A percentile compares a stretch with the other conserved stretches of the same genome.
Evolutionary conservation across 2,888 invertebrate species (phyloP).

Genomic region (Cynaeus angustus): DNA sequence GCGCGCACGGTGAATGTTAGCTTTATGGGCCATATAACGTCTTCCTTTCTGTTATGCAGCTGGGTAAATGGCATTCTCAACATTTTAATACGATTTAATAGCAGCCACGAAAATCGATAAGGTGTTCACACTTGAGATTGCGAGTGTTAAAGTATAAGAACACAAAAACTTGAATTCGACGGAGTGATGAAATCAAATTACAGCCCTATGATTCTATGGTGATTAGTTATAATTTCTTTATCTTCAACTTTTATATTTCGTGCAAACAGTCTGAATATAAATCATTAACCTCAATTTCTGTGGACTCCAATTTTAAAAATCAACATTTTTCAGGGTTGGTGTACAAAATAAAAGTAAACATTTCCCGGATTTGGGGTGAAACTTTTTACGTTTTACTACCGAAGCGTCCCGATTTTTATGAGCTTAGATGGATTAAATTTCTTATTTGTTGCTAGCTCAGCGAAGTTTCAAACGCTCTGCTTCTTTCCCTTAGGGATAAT

Average conservation of each 20-base stretch:
- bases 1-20: slow-evolving; percentile 65
- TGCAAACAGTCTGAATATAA: too few species aligned
- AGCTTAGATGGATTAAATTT: slow-evolving; percentile 37
- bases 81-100: slow-evolving; percentile 66
- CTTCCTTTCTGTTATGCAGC: slow-evolving; percentile 62
- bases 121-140: slow-evolving; percentile 22
- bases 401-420: slow-evolving; percentile 35
- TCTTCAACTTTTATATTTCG: too few species aligned
- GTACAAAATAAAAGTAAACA: slow-evolving; percentile 14
- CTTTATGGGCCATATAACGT: slow-evolving; percentile 68
- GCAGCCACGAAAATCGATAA: slow-evolving; percentile 61
- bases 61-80: slow-evolving; percentile 63
- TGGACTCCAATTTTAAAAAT: background rate
- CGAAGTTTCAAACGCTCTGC: slow-evolving; percentile 9
- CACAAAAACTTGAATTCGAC: background rate
- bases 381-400: slow-evolving; percentile 9
- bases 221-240: too few species aligned
- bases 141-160: background rate
- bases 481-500: slow-evolving; percentile 3
- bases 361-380: background rate
- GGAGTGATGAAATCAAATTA: too few species aligned
- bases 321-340: background rate
- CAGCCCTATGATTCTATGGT: too few species aligned
- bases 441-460: slow-evolving; percentile 42
- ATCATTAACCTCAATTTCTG: background rate